These are phyloP conservation scores for Solenopsis invicta DNA, from an alignment of 1,140 invertebrate species.

Conservation along the genomic window DNA sequence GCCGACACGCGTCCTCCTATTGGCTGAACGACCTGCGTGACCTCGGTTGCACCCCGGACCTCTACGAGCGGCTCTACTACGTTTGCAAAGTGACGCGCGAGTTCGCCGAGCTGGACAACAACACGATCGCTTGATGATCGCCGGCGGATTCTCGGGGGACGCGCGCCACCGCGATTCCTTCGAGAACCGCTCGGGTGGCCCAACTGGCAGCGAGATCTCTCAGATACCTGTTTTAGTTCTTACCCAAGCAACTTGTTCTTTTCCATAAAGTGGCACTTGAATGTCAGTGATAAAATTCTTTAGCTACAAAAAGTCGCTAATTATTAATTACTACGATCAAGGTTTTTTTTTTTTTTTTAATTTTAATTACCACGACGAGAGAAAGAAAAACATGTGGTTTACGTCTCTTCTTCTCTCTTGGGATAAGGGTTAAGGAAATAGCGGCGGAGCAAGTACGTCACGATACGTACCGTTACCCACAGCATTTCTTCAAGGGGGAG, in stretches of 20 bases:
- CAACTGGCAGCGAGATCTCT: slow-evolving; percentile 8
- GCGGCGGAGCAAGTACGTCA: slow-evolving; percentile 23
- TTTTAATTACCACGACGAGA: not conserved
- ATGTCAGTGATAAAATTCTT: not conserved
- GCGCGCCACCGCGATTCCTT: not conserved
- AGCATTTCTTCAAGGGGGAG: slow-evolving; percentile 2
- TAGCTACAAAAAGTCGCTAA: not conserved
- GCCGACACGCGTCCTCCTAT: slow-evolving; percentile 88
- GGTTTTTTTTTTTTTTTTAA: not conserved
- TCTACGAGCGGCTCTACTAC: slow-evolving; percentile 89
- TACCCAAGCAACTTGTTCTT: not conserved
- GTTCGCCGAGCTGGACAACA: slow-evolving; percentile 86
- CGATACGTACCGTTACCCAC: slow-evolving; percentile 45
- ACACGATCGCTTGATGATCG: slow-evolving; percentile 72
- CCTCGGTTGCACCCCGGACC: slow-evolving; percentile 88
- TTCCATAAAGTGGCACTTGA: not conserved
- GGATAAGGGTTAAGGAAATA: slow-evolving; percentile 28
- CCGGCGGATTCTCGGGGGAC: not conserved
- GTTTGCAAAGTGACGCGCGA: slow-evolving; percentile 87
- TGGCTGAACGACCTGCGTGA: slow-evolving; percentile 88
- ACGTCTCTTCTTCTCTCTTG: not conserved
- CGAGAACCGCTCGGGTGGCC: not conserved
- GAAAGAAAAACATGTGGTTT: slow-evolving; percentile 8
- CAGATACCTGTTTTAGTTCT: slow-evolving; percentile 5
- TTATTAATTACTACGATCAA: slow-evolving; percentile 12